Conservation (phyloP, 2,113 vertebrate species). For the Menura novaehollandiae region DNA sequence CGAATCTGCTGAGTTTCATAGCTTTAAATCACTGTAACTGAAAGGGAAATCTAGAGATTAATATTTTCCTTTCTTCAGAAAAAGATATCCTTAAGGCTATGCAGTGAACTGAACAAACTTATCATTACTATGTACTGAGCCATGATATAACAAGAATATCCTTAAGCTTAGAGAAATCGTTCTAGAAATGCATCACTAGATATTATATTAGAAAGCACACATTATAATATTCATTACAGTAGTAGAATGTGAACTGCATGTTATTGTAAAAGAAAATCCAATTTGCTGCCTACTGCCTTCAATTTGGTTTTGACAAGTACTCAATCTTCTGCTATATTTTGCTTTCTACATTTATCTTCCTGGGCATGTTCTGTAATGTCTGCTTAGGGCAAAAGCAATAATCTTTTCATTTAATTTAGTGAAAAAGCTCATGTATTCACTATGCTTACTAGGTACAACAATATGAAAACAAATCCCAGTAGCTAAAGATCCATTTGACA, state of each 20-base stretch:
- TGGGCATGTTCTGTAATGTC: slow-evolving; percentile 42
- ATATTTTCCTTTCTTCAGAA: slow-evolving; percentile 28
- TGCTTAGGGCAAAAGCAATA: slow-evolving; percentile 67
- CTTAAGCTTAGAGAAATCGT: slow-evolving; percentile 50
- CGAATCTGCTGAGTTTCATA: not conserved
- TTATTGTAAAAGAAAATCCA: slow-evolving; percentile 72
- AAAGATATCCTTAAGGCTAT: not conserved
- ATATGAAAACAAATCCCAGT: slow-evolving; percentile 53
- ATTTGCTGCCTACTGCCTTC: slow-evolving; percentile 69
- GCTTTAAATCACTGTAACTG: not conserved
- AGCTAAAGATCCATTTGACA: slow-evolving; percentile 63
- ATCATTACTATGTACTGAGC: slow-evolving; percentile 33
- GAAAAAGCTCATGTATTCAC: slow-evolving; percentile 42
- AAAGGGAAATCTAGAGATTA: not conserved
- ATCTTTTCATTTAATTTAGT: slow-evolving; percentile 69
- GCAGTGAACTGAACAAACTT: slow-evolving; percentile 25
- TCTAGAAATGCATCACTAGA: slow-evolving; percentile 53
- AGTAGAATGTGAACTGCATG: slow-evolving; percentile 54
- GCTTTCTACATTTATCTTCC: slow-evolving; percentile 59
- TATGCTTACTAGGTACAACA: slow-evolving; percentile 42
- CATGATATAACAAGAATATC: slow-evolving; percentile 28
- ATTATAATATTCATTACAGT: slow-evolving; percentile 65
- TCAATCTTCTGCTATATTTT: slow-evolving; percentile 51
- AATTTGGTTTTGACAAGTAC: slow-evolving; percentile 66
- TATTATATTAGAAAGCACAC: slow-evolving; percentile 46